Percentiles rank a stretch among this genome's conserved stretches.
These are phyloP conservation scores for Drosophila colorata DNA, from an alignment of 2,888 invertebrate genomes.

Conservation along the genomic window DNA sequence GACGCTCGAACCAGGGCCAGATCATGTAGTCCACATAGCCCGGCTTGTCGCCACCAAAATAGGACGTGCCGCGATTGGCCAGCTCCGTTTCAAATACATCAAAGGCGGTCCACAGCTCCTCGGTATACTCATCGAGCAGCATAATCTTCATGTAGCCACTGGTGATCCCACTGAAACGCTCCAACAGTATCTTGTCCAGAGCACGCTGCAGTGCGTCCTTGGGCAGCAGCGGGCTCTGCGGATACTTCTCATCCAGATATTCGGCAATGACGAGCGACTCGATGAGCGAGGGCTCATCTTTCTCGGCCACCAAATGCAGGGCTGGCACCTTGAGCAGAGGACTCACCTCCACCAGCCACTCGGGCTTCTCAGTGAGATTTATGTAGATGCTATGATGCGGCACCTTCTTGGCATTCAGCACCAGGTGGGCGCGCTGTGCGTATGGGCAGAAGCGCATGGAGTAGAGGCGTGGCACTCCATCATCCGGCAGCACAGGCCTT, in stretches of 20 bases:
- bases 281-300: slow-evolving; percentile 87
- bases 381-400: slow-evolving; percentile 91
- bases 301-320: slow-evolving; percentile 88
- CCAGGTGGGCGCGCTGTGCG: slow-evolving; percentile 91
- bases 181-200: slow-evolving; percentile 84
- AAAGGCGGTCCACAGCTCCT: slow-evolving; percentile 85
- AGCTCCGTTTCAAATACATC: slow-evolving; percentile 89
- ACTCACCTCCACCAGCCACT: slow-evolving; percentile 91
- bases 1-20: slow-evolving; percentile 93
- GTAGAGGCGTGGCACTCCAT: slow-evolving; percentile 90
- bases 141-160: slow-evolving; percentile 74
- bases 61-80: slow-evolving; percentile 87
- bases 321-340: slow-evolving; percentile 91
- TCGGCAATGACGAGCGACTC: slow-evolving; percentile 93
- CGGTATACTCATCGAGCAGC: slow-evolving; percentile 28
- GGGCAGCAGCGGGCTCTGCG: slow-evolving; percentile 88
- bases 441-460: slow-evolving; percentile 95
- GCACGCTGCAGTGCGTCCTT: slow-evolving; percentile 84
- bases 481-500: slow-evolving; percentile 87
- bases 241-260: slow-evolving; percentile 93
- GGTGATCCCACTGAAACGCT: slow-evolving; percentile 79
- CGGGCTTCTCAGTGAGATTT: slow-evolving; percentile 91
- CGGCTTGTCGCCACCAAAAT: slow-evolving; percentile 89
- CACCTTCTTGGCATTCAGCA: slow-evolving; percentile 91
- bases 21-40: slow-evolving; percentile 93